A percentile compares a stretch with the other conserved stretches of the same genome.
Evolutionary conservation across 2,888 invertebrate species (phyloP).

Genomic region (Notocelia uddmanniana): DNA sequence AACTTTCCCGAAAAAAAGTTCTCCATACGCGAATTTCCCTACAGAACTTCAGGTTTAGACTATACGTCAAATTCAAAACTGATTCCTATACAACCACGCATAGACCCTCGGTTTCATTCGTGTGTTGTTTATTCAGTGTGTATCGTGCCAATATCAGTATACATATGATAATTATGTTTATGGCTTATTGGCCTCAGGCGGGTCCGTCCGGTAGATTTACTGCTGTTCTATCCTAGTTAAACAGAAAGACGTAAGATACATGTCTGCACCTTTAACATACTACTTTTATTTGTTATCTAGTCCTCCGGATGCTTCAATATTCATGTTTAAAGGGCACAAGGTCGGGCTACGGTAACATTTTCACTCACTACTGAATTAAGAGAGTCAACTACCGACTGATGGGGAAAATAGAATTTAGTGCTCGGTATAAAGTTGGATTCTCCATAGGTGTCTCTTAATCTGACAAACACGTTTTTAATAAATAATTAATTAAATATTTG

Average conservation of each 20-base stretch:
- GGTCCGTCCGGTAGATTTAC: slow-evolving; percentile 40
- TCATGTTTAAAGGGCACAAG: slow-evolving; percentile 24
- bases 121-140: neutral
- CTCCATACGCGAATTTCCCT: too few species aligned
- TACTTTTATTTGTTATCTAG: neutral
- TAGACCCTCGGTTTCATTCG: neutral
- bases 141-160: slow-evolving; percentile 19
- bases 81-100: neutral
- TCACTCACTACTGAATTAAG: neutral
- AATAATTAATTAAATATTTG: too few species aligned
- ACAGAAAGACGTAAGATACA: neutral
- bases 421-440: neutral
- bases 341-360: slow-evolving; percentile 14
- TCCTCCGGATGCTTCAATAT: slow-evolving; percentile 11
- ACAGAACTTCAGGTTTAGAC: too few species aligned
- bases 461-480: too few species aligned
- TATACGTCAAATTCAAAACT: neutral
- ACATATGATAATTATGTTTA: slow-evolving; percentile 43
- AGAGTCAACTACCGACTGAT: neutral
- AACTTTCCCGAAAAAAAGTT: too few species aligned
- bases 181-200: slow-evolving; percentile 34
- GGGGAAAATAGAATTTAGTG: neutral
- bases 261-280: neutral
- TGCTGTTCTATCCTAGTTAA: neutral
- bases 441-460: neutral